These are phyloP conservation scores for Conistra vaccinii DNA, from an alignment of 2,888 invertebrate genomes.

Conservation along the genomic window DNA sequence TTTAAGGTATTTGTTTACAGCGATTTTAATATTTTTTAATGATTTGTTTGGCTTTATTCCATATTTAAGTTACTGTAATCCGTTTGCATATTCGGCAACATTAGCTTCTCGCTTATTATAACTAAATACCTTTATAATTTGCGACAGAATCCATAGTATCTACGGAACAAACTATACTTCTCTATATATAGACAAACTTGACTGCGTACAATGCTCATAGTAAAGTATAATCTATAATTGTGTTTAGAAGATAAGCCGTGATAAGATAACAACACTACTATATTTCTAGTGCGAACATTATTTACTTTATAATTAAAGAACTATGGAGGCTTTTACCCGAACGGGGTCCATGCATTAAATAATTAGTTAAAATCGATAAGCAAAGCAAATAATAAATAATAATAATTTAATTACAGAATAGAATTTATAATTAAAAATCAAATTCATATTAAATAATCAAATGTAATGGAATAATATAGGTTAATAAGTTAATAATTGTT, in stretches of 20 bases:
- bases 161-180: neutral
- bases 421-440: no score
- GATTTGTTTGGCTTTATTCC: neutral
- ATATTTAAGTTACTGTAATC: neutral
- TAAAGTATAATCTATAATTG: constrained; percentile 53
- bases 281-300: constrained; percentile 24
- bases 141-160: neutral
- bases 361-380: no score
- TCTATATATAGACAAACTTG: constrained; percentile 18
- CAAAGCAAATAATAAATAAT: no score
- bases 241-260: constrained; percentile 55
- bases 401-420: no score
- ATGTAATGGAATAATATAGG: no score
- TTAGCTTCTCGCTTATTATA: neutral
- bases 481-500: no score
- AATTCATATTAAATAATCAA: no score
- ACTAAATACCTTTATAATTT: neutral
- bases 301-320: constrained; percentile 16
- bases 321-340: neutral
- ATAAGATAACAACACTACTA: constrained; percentile 46
- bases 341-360: no score
- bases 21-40: neutral
- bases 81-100: no score
- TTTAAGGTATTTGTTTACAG: neutral
- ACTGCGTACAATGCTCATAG: constrained; percentile 28